Base-by-base conservation (phyloP, 2,797 vertebrate species). In the Sebastes kiyomatsui region DNA sequence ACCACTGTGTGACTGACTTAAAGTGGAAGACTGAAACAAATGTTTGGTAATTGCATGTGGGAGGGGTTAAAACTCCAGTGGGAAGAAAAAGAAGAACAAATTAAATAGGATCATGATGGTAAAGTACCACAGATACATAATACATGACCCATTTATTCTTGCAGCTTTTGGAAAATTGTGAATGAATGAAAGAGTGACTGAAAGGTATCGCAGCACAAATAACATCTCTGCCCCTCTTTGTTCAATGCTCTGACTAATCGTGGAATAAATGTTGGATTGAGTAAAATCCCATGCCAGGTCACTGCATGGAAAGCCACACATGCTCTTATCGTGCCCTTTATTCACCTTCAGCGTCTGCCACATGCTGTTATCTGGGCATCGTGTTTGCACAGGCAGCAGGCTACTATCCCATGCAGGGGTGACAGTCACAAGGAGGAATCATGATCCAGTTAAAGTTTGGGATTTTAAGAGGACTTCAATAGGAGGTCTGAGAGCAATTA, bases 351-450 rank as follows among this genome's bases (percentile, higher is more conserved):
- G 7, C 6, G 13, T 78, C 46, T 83, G 70, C 55, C 59, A 75
- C 60, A 60, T 46, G 32, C 56, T 80, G 42, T 60, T 78, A 82
- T 84, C 79, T 30, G 52, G 72, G 62, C 60, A 52, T 14, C 0
- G 10, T 83, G 79, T 87, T 81, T 82, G 32, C 78, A 68, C 67
- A 67, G 77, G 11, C 60, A 77, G 54, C 60, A 27, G 62, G 72
- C 27, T 75, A 60, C 59, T 22, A 74, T 68, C 59, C 68, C 11
- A 18, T 38, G 25, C 11, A 12, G 23, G 25, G 9, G 2, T 23
- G 35, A 35, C 54, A 5, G 27, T 60, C 52, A 58, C 22, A 38
- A 22, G 22, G 3, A 58, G 25, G 46, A 14, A 35, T 66, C 9
- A 38, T n/a, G 8, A 52, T 67, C 35, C 3, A 64, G 4, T 54